phyloP scores from a whole-genome alignment of 2,888 invertebrate species.

The Drosophila limbata region DNA sequence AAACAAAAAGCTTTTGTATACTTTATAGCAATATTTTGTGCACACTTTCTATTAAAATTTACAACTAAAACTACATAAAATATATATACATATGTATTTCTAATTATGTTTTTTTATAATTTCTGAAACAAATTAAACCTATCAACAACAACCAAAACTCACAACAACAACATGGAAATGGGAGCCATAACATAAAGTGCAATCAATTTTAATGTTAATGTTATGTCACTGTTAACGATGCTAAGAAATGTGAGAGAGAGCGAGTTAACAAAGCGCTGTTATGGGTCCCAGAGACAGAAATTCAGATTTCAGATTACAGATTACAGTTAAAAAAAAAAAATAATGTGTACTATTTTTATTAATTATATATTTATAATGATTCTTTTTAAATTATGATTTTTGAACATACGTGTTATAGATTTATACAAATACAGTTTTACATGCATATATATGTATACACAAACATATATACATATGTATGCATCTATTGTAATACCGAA shows the following conservation, averaged over 20 bases:
- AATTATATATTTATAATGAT: conserved; percentile 63
- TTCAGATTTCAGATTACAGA: conserved; percentile 20
- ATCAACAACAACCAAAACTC: conserved; percentile 20
- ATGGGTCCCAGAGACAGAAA: conserved; percentile 32
- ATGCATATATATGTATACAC: conserved; percentile 55
- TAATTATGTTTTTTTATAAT: conserved; percentile 62
- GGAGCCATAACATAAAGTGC: conserved; percentile 41
- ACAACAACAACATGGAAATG: conserved; percentile 26
- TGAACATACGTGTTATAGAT: conserved; percentile 64
- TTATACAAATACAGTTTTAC: conserved; percentile 20
- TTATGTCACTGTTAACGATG: conserved; percentile 1
- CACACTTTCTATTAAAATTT: conserved; percentile 61
- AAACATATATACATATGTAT: conserved; percentile 55
- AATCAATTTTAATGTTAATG: not conserved
- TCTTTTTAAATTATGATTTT: conserved; percentile 65
- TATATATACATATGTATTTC: conserved; percentile 51
- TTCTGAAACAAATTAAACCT: no score
- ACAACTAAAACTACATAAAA: conserved; percentile 45
- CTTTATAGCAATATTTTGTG: conserved; percentile 66
- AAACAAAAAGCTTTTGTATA: conserved; percentile 66
- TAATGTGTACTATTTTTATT: conserved; percentile 49
- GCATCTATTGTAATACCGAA: conserved; percentile 85
- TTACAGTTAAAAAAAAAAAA: conserved; percentile 18
- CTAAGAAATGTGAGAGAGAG: not conserved
- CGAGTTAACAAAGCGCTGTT: conserved; percentile 16